Evolutionary conservation across 2,888 invertebrate species (phyloP), one percentile per base, ranked within the genome.

Genomic region (Tipula helvola): DNA sequence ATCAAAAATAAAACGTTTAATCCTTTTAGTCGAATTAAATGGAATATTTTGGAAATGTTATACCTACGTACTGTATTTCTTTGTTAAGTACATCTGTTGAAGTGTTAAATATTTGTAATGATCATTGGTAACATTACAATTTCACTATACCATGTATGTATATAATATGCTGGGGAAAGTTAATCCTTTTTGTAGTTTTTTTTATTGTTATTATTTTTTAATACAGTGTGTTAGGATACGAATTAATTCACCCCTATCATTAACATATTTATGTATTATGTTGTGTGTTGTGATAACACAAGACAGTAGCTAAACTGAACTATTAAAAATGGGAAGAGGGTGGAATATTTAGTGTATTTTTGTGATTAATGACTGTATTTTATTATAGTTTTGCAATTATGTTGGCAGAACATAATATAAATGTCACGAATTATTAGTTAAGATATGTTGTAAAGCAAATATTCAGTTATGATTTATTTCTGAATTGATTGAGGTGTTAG

Each of bases 211-310:
- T 52, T 52, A 13, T 28, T 71, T 71, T 71, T 71, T 71, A 71
- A 10, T 71, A 28, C 28, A 71, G 71, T 71, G 71, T 71, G 71
- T 71, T 71, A 71, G 71, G 28, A 71, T 71, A 71, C 71, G 4
- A 71, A 71, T 71, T 71, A 71, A 71, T 71, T 71, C 71, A 71
- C 71, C 71, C 71, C 71, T 71, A 71, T 71, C 71, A 71, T 71
- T 71, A 71, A 28, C 71, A 71, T 71, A 71, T 71, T 71, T 28
- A 8, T 71, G 71, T 71, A n/a, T n/a, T n/a, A n/a, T n/a, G n/a
- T n/a, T n/a, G n/a, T 71, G 71, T 71, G 71, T 71, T 71, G 71
- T 28, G 71, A 71, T 71, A 71, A 71, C 10, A 71, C 12, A 13
- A 5, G 16, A 16, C 7, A 57, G 57, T 18, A 71, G 71, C 71